Conservation (phyloP, 2,113 vertebrate genomes). For the Gnathonemus longibarbis region DNA sequence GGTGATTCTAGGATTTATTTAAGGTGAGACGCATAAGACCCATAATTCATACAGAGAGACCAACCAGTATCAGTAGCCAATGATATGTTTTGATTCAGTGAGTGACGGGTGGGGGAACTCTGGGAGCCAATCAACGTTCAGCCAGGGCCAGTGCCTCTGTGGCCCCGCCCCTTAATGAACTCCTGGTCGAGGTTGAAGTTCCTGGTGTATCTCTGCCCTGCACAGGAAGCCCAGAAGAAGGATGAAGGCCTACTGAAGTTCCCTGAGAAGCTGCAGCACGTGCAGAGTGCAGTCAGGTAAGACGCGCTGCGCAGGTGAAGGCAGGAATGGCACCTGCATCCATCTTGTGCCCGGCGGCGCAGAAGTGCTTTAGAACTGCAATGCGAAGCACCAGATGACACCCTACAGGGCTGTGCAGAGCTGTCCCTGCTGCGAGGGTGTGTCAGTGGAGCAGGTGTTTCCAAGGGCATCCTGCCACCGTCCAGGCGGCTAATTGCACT, state of each 20-base stretch:
- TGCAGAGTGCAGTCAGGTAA: slow-evolving; percentile 87
- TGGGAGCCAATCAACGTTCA: not conserved
- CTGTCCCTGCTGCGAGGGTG: not conserved
- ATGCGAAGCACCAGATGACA: not conserved
- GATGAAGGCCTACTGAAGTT: slow-evolving; percentile 79
- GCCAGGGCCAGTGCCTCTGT: not conserved
- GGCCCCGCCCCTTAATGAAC: not conserved
- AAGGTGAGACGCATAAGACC: not conserved
- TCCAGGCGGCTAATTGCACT: not conserved
- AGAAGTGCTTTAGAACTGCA: not conserved
- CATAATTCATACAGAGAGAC: not conserved
- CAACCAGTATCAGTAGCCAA: not conserved
- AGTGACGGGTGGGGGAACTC: not conserved
- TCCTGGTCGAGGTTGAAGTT: not conserved
- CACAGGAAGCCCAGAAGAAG: slow-evolving; percentile 93
- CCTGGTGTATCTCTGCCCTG: not conserved
- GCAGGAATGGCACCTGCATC: not conserved
- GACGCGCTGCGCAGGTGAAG: not conserved
- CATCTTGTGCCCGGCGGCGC: not conserved
- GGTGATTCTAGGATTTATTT: not conserved
- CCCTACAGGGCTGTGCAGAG: not conserved
- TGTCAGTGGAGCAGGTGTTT: not conserved
- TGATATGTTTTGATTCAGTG: not conserved
- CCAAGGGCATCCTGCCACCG: not conserved
- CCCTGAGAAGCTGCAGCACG: slow-evolving; percentile 76